These are phyloP conservation scores for Achatina immaculata DNA, from an alignment of 1,140 invertebrate genomes.

Conservation along the genomic window DNA sequence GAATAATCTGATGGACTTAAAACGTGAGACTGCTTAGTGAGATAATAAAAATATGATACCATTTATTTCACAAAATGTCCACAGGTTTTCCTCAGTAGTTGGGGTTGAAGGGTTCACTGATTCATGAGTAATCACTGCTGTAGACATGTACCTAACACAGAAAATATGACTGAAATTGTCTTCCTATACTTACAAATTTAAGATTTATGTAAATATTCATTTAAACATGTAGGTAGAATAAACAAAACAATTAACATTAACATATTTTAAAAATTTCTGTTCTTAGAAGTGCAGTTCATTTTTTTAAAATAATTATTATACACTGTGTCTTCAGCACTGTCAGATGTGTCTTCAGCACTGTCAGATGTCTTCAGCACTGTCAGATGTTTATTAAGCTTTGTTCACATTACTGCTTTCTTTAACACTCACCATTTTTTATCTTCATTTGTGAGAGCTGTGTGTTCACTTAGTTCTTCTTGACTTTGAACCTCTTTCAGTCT, in stretches of 20 bases:
- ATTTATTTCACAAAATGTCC: slow-evolving; percentile 1
- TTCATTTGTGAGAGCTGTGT: not conserved
- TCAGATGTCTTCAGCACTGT: too few species aligned
- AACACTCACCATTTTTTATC: not conserved
- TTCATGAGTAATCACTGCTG: not conserved
- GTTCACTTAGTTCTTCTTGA: not conserved
- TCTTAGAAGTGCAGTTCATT: too few species aligned
- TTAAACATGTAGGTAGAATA: too few species aligned
- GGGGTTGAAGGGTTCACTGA: not conserved
- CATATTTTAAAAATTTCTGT: too few species aligned
- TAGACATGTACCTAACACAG: not conserved
- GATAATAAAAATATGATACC: not conserved
- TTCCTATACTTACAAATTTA: too few species aligned
- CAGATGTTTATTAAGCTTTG: too few species aligned
- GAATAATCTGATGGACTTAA: not conserved
- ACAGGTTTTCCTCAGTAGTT: not conserved
- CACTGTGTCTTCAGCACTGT: too few species aligned
- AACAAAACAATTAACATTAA: too few species aligned
- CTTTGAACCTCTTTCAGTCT: not conserved
- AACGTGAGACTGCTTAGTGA: not conserved
- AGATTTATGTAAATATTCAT: not conserved
- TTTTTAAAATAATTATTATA: too few species aligned
- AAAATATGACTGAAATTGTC: not conserved
- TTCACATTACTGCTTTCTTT: too few species aligned
- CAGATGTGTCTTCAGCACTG: too few species aligned